Evolutionary conservation across 2,888 invertebrate genomes (phyloP).

Genomic region (Xylota segnis): DNA sequence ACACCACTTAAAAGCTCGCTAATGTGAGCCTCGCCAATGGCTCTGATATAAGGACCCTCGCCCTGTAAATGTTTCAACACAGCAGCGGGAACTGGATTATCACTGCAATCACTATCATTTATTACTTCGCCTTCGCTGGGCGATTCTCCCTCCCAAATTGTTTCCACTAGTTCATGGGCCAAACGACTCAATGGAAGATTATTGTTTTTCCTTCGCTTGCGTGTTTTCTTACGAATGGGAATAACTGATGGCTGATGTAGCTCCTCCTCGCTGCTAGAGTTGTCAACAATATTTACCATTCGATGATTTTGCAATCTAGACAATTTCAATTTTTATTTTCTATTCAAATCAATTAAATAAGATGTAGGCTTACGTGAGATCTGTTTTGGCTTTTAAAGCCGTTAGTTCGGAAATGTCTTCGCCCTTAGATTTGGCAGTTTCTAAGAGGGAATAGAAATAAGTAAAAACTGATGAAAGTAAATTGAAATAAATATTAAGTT

Average conservation of each 20-base stretch:
- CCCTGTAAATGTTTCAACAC: conserved; percentile 84
- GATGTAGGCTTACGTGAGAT: conserved; percentile 66
- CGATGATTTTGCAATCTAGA: conserved; percentile 81
- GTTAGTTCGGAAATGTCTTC: conserved; percentile 63
- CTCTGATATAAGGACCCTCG: conserved; percentile 85
- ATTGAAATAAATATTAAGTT: conserved; percentile 58
- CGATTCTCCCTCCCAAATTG: conserved; percentile 87
- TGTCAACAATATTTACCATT: conserved; percentile 83
- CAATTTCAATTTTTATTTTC: conserved; percentile 4
- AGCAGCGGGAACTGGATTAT: conserved; percentile 83
- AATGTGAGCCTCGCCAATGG: conserved; percentile 84
- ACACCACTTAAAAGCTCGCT: conserved; percentile 86
- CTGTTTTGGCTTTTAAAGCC: conserved; percentile 68
- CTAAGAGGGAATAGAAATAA: conserved; percentile 71
- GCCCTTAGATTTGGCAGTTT: conserved; percentile 72
- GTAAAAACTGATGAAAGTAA: conserved; percentile 71
- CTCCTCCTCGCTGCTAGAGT: conserved; percentile 83
- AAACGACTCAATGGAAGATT: conserved; percentile 81
- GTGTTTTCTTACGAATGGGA: conserved; percentile 82
- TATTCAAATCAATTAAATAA: not conserved
- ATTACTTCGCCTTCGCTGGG: conserved; percentile 85
- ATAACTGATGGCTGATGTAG: conserved; percentile 81
- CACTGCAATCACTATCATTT: conserved; percentile 83
- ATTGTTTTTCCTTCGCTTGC: conserved; percentile 82
- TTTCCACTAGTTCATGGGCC: conserved; percentile 86